Evolutionary conservation across 2,797 vertebrate species (phyloP).

Genomic region (Geotrypetes seraphini): DNA sequence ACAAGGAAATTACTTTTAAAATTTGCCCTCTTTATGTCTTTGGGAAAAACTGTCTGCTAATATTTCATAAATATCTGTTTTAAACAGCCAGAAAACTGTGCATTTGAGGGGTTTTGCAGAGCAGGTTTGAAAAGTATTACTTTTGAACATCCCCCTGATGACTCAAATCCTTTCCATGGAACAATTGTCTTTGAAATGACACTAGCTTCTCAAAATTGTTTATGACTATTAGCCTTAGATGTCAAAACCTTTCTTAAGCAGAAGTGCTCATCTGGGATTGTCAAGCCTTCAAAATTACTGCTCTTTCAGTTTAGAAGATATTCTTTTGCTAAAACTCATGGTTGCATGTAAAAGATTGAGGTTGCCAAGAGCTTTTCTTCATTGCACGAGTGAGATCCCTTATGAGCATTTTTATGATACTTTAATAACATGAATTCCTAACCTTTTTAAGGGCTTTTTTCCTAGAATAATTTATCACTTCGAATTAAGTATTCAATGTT

Average conservation of each 20-base stretch:
- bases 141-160: slow-evolving; percentile 1
- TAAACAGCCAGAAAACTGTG: too few species aligned
- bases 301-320: slow-evolving; percentile 18
- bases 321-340: slow-evolving; percentile 29
- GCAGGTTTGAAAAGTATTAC: too few species aligned
- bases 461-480: slow-evolving; percentile 33
- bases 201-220: slow-evolving; percentile 2
- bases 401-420: slow-evolving; percentile 13
- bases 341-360: slow-evolving; percentile 29
- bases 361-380: slow-evolving; percentile 28
- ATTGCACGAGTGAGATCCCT: slow-evolving; percentile 21
- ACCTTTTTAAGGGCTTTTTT: slow-evolving; percentile 37
- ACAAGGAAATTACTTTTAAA: too few species aligned
- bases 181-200: neutral
- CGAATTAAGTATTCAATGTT: slow-evolving; percentile 36
- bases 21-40: too few species aligned
- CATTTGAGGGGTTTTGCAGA: too few species aligned
- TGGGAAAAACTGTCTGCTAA: too few species aligned
- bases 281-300: slow-evolving; percentile 22
- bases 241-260: slow-evolving; percentile 9
- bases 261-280: slow-evolving; percentile 9
- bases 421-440: slow-evolving; percentile 21
- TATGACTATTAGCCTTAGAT: neutral
- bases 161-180: neutral
- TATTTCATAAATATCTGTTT: too few species aligned